phyloP scores from a whole-genome alignment of 2,797 vertebrate genomes.

The Hylomyscus alleni region DNA sequence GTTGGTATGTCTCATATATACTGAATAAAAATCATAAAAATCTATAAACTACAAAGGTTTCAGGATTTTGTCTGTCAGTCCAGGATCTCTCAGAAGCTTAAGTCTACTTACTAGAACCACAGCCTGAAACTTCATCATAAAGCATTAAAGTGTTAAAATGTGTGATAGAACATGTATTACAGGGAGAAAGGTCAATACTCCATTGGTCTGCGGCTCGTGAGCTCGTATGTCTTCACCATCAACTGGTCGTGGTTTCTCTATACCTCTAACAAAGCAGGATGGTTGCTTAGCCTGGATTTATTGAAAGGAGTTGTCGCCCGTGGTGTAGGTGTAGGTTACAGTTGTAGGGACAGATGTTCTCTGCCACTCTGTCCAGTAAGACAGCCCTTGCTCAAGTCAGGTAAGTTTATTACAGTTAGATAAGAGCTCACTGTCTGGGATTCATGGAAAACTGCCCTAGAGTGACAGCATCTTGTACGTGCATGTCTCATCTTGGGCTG shows the following conservation, averaged over 20 bases:
- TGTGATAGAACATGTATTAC: not conserved
- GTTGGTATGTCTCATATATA: not conserved
- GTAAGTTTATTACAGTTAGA: not conserved
- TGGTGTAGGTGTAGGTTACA: not conserved
- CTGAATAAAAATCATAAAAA: not conserved
- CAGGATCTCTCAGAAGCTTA: not conserved
- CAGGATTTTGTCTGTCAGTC: not conserved
- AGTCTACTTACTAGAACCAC: not conserved
- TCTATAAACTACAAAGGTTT: not conserved
- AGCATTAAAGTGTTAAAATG: not conserved
- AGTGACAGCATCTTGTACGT: not conserved
- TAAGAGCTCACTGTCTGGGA: not conserved
- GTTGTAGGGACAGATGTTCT: not conserved
- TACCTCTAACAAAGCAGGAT: not conserved
- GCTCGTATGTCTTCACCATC: not conserved
- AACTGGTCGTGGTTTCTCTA: not conserved
- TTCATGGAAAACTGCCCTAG: not conserved
- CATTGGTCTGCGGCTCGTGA: not conserved
- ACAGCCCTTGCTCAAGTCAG: not conserved
- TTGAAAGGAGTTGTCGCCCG: not conserved
- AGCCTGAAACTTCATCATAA: not conserved
- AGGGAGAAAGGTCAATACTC: not conserved
- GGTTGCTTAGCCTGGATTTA: not conserved
- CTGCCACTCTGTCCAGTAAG: not conserved
- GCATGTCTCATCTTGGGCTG: not conserved